Base-by-base conservation (phyloP, 2,888 invertebrate genomes). In the Polymixis flavicincta region DNA sequence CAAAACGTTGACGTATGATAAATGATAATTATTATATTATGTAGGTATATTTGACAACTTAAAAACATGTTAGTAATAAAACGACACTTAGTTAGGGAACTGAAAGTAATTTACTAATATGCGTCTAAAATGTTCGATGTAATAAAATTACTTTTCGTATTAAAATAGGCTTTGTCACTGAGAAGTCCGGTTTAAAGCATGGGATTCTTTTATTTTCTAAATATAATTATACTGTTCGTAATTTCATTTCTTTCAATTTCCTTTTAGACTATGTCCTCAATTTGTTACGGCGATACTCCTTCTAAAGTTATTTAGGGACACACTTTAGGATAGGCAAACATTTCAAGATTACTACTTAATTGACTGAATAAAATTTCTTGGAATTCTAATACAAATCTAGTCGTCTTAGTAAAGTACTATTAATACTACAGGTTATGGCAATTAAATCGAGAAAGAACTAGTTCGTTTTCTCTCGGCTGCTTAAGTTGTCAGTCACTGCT, bases 71-170 rank as follows among this genome's bases (percentile, higher is more conserved):
- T 19, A 60, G 28, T 60, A 69, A 60, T 70, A 52, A n/a, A 17
- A 60, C 45, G 59, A 57, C 6, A 14, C 22, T 45, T 63, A 63
- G 59, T 57, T 19, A 19, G 57, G 52, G 9, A 64, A 59, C 42
- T 45, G 28, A 32, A 61, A 80, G 52, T 80, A 48, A 74, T 52
- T 45, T 77, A 45, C 25, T 69, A 70, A 54, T 61, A 50, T 61
- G 60, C 28, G 61, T 28, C n/a, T 50, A 28, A 67, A 77, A 70
- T n/a, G 55, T 70, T 70, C 9, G 25, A n/a, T 8, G 45, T 17
- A 48, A 60, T 52, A 14, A 28, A 13, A 61, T 63, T 25, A 50
- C 42, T 61, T 63, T 61, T 50, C 25, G 22, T 55, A 32, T 71
- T 52, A 50, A 17, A 25, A 9, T 71, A 37, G 45, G 37, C 17